A percentile compares a stretch with the other conserved stretches of the same genome.
phyloP scores from a whole-genome alignment of 1,140 invertebrate genomes.

The Drosophila tropicalis region DNA sequence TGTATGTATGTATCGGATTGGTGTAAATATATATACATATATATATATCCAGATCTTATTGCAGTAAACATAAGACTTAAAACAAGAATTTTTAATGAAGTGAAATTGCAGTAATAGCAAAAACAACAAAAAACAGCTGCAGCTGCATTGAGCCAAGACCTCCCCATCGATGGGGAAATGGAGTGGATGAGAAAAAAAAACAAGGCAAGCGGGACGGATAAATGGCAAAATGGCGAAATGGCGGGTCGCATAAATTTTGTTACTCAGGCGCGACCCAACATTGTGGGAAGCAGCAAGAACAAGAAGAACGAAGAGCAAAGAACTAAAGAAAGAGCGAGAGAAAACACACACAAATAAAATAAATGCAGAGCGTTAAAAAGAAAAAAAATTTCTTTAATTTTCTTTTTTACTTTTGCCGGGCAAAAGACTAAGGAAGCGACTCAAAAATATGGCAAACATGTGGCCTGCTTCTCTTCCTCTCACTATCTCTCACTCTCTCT shows the following conservation, averaged over 20 bases:
- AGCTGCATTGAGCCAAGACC: slow-evolving; percentile 15
- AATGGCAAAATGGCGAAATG: slow-evolving; percentile 73
- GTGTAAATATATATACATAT: not conserved
- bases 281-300: slow-evolving; percentile 35
- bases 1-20: not conserved
- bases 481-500: slow-evolving; percentile 4
- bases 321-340: slow-evolving; percentile 10
- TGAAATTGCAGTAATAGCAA: slow-evolving; percentile 28
- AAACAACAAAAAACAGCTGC: slow-evolving; percentile 27
- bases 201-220: slow-evolving; percentile 7
- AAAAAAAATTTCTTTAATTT: slow-evolving; percentile 47
- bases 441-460: slow-evolving; percentile 71
- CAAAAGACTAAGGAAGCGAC: slow-evolving; percentile 56
- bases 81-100: slow-evolving; percentile 25
- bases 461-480: slow-evolving; percentile 40
- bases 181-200: not conserved
- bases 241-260: slow-evolving; percentile 66
- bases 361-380: slow-evolving; percentile 62
- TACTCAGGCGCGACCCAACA: slow-evolving; percentile 59
- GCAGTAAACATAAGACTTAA: not conserved
- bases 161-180: not conserved
- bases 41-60: not conserved
- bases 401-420: slow-evolving; percentile 35
- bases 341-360: slow-evolving; percentile 47
- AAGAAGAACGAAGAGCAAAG: slow-evolving; percentile 15